Base-by-base conservation (phyloP, 1,140 invertebrate species). In the Drosophila triauraria region DNA sequence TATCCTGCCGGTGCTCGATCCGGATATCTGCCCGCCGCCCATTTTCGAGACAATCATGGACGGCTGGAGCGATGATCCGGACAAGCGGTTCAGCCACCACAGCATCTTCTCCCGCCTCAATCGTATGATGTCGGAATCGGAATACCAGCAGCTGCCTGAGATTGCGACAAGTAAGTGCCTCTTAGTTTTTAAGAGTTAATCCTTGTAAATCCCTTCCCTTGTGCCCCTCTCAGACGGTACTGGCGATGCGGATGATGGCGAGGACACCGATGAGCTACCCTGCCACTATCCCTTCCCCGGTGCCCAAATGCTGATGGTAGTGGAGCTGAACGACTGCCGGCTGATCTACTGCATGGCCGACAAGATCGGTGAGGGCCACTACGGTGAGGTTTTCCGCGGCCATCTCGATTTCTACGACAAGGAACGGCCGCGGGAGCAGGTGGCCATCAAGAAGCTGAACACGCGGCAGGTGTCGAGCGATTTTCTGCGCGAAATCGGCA, bases 1-100 rank as follows among this genome's bases (percentile, higher is more conserved):
- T 48, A 91, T 92, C 38, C 47, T 99, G 85, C 95, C 95, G 75
- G 93, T 94, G 42, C 98, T 98, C 8, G 93, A 94, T 72, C 94
- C 94, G 8, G 47, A 63, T 0, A 10, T 76, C 2, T 99, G 98
- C 93, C 97, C 98, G 17, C 69, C 93, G 4, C 96, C 97, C 83
- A 96, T 99, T 51, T 98, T 97, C 92, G 93, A 95, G 13, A 80
- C 69, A 70, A 98, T 99, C 95, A 93, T 94, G 17, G 96, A 97
- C 80, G 98, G 98, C 82, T 99, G 99, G 99, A 94, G 95, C 63
- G 91, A 95, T 23, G 95, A 97, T 82, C 95, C 95, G 4, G 94
- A 95, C 32, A 93, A 93, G 20, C 93, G 96, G 13, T 96, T 96
- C 91, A 95, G 95, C 75, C 96, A 97, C 47, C 97, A 97, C 20